phyloP scores from a whole-genome alignment of 2,113 vertebrate species.

The Hyaena hyaena region DNA sequence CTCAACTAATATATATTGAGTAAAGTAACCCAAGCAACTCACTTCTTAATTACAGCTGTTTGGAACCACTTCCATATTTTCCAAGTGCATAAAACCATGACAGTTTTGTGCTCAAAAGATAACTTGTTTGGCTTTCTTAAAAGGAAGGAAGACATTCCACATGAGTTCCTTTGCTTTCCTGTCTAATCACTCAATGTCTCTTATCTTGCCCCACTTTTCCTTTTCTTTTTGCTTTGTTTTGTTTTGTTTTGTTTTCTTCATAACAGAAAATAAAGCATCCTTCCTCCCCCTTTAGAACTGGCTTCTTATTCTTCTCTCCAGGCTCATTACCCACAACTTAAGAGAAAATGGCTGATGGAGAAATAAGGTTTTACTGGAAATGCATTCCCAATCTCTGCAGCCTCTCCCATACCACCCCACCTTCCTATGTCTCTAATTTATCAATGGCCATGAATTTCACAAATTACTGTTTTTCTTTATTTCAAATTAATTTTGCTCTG shows the following conservation, averaged over 20 bases:
- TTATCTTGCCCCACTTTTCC: not conserved
- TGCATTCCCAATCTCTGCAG: not conserved
- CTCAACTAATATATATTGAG: not conserved
- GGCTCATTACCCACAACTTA: not conserved
- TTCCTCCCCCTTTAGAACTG: not conserved
- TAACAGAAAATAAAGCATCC: not conserved
- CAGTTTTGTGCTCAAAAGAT: not conserved
- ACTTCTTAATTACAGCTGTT: not conserved
- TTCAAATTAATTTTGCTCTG: constrained; percentile 71
- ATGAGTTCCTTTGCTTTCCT: not conserved
- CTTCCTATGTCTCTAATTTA: constrained; percentile 12
- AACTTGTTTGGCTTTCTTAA: not conserved
- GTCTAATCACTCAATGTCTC: not conserved
- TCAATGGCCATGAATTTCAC: constrained; percentile 24
- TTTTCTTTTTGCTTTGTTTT: not conserved
- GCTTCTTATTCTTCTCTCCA: not conserved
- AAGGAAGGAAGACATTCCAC: constrained; percentile 31
- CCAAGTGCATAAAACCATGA: not conserved
- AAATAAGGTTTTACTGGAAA: constrained; percentile 33
- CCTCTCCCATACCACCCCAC: not conserved
- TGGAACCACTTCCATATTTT: not conserved
- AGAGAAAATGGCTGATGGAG: not conserved
- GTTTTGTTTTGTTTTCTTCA: not conserved
- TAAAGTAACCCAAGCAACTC: not conserved
- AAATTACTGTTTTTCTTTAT: constrained; percentile 71